phyloP scores from a whole-genome alignment of 2,888 invertebrate species.

The Drosophila paramelanica region DNA sequence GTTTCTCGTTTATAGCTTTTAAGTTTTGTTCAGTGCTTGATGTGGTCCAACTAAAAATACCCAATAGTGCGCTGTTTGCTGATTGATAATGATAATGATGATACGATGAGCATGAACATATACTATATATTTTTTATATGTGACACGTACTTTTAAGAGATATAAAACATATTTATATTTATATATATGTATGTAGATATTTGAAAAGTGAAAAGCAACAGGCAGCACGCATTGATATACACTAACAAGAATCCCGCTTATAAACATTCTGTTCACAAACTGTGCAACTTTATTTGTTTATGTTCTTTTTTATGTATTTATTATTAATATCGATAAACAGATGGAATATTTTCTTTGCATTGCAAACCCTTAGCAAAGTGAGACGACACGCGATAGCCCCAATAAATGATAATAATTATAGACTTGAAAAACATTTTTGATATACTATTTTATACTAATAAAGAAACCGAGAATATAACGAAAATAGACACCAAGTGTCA shows the following conservation, averaged over 20 bases:
- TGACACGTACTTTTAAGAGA: constrained; percentile 74
- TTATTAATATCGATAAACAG: constrained; percentile 58
- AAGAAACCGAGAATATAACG: constrained; percentile 62
- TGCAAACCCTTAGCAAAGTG: constrained; percentile 42
- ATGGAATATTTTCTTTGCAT: constrained; percentile 49
- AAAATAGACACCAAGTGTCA: constrained; percentile 10
- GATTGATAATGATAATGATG: constrained; percentile 42
- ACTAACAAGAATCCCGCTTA: constrained; percentile 63
- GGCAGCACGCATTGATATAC: constrained; percentile 58
- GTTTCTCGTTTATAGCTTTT: constrained; percentile 66
- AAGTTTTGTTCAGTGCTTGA: constrained; percentile 71
- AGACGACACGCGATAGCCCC: constrained; percentile 53
- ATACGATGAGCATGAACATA: constrained; percentile 43
- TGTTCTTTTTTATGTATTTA: constrained; percentile 57
- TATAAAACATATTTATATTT: constrained; percentile 68
- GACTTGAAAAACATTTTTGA: constrained; percentile 79
- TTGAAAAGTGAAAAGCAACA: constrained; percentile 35
- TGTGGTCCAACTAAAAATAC: constrained; percentile 57
- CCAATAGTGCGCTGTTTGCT: constrained; percentile 51
- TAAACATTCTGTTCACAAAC: constrained; percentile 44
- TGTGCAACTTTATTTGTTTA: constrained; percentile 44
- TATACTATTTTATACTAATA: constrained; percentile 79
- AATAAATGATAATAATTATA: constrained; percentile 79
- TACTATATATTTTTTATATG: constrained; percentile 78
- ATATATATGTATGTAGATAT: constrained; percentile 57